Evolutionary conservation across 2,797 vertebrate genomes (phyloP).

Genomic region (Thaleichthys pacificus): DNA sequence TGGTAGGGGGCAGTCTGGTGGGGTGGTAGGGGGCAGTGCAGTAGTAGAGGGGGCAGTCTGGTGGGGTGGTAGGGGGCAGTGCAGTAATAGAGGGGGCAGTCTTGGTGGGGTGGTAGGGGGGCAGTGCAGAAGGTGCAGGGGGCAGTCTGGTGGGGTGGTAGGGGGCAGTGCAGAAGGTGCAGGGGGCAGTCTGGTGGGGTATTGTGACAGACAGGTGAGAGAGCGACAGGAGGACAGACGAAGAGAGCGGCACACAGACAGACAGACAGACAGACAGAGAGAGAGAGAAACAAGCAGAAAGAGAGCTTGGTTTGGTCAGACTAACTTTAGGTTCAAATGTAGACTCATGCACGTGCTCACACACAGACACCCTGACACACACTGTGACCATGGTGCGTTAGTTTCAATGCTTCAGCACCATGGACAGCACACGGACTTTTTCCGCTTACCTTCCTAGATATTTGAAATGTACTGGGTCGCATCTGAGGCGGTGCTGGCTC

Average conservation of each 20-base stretch:
- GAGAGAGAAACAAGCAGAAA: background rate
- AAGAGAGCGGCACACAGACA: background rate
- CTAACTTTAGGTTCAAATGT: background rate
- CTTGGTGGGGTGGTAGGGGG: too few relatives aligned
- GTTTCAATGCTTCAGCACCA: slow-evolving; percentile 8
- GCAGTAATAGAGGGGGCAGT: background rate
- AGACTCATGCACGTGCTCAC: background rate
- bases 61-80: background rate
- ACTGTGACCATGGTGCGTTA: background rate
- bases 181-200: background rate
- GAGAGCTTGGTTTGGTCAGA: background rate
- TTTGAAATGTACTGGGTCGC: slow-evolving; percentile 66
- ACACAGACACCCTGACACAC: background rate
- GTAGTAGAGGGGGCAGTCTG: background rate
- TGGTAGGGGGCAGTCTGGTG: too few relatives aligned
- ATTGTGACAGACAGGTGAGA: background rate
- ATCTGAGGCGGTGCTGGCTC: slow-evolving; percentile 52
- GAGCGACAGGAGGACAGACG: background rate
- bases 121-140: too few relatives aligned
- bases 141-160: too few relatives aligned
- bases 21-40: background rate
- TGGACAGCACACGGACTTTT: background rate
- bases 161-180: too few relatives aligned
- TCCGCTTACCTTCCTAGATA: slow-evolving; percentile 71
- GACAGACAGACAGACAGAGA: background rate